phyloP scores from a whole-genome alignment of 2,888 invertebrate genomes.

The Phyto melanocephala region DNA sequence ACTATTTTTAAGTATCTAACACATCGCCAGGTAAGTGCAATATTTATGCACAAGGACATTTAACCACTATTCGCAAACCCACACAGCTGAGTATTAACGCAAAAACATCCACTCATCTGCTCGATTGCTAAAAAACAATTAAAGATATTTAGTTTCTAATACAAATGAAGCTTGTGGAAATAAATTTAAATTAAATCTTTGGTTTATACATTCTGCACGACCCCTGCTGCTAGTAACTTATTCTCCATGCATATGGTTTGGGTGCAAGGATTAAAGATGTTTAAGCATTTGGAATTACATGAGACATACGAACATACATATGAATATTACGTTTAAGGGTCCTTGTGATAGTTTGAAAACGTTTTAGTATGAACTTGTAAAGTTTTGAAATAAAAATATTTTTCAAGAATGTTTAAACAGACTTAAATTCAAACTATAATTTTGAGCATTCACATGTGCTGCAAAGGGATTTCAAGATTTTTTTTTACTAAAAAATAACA shows the following conservation, averaged over 20 bases:
- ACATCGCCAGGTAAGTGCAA: neutral
- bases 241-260: neutral
- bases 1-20: neutral
- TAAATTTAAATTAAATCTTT: constrained; percentile 56
- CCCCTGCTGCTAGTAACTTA: no score
- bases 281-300: constrained; percentile 43
- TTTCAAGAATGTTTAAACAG: neutral
- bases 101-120: constrained; percentile 14
- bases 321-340: neutral
- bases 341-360: neutral
- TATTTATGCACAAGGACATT: neutral
- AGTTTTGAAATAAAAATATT: no score
- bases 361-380: neutral
- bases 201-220: neutral
- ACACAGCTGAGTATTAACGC: neutral
- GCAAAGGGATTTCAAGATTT: no score
- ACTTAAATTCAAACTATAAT: neutral
- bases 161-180: constrained; percentile 29
- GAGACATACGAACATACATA: no score
- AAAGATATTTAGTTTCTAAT: neutral
- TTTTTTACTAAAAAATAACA: no score
- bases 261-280: constrained; percentile 21
- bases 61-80: neutral
- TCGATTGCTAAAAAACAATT: constrained; percentile 47
- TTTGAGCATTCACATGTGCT: no score